Evolutionary conservation across 1,140 invertebrate genomes (phyloP), one percentile per base, ranked within the genome.

Genomic region (Hyposmocoma kahamanoa): DNA sequence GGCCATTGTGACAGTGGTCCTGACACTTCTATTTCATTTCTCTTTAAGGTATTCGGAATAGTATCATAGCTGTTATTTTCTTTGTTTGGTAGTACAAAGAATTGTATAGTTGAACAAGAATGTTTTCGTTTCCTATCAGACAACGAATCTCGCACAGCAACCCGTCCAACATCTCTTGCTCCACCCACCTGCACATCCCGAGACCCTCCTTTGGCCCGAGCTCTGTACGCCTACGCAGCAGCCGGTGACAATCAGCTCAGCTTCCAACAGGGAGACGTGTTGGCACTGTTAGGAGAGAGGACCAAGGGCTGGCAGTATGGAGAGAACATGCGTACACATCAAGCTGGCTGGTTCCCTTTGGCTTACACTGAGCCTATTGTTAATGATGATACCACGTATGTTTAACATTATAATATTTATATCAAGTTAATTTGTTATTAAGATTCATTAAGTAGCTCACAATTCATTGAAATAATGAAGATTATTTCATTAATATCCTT

Each of bases 241-340:
- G 95, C 93, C 44, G 95, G 95, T 3, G 96, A 97, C 62, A 96
- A 96, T 86, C 96, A 97, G 83, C 88, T 97, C 26, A 95, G 93
- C 65, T 98, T 97, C 83, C 90, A 95, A 47, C 95, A 97, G 83
- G 95, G 95, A 55, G 96, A 98, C 81, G 87, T 95, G 45, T 93
- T 98, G 18, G 92, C 94, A 5, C 79, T 97, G 53, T 92, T 97
- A 56, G 96, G 96, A 72, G 95, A 96, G 62, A 89, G 95, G 53
- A 96, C 95, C 67, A 96, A 97, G 75, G 96, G 96, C 34, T 98
- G 96, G 96, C 96, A 98, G 76, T 98, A 96, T 72, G 96, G 96
- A 18, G 95, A 97, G 75, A 97, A 98, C 82, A 80, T 96, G 50
- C 88, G 95, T 11, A 97, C 94, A 18, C 94, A 96, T 72, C 90